These are phyloP conservation scores for Forficula auricularia DNA, from an alignment of 1,140 invertebrate genomes.

Conservation along the genomic window DNA sequence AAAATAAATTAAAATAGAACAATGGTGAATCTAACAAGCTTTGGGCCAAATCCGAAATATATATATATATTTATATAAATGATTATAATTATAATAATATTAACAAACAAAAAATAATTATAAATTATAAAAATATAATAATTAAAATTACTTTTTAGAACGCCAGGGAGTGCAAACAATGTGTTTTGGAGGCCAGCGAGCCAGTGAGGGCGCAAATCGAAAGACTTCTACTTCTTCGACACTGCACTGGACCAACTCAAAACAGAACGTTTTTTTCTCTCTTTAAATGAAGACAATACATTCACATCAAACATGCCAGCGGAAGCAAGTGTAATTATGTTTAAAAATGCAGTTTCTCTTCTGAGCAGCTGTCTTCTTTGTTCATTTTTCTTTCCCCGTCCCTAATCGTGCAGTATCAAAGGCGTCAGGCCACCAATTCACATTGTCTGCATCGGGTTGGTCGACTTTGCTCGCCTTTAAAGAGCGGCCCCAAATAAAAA, in stretches of 20 bases:
- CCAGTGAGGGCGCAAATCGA: constrained; percentile 1
- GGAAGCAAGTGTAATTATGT: not conserved
- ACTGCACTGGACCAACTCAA: not conserved
- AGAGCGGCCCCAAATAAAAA: too few relatives aligned
- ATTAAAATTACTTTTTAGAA: not conserved
- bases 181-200: constrained; percentile 21
- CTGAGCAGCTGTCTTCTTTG: not conserved
- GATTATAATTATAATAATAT: too few relatives aligned
- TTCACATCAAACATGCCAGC: constrained; percentile 4
- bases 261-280: too few relatives aligned
- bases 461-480: too few relatives aligned
- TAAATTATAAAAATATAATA: too few relatives aligned
- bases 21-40: too few relatives aligned
- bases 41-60: too few relatives aligned
- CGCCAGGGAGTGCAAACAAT: constrained; percentile 22
- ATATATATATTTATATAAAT: too few relatives aligned
- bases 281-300: constrained; percentile 4
- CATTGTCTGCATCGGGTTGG: constrained; percentile 31
- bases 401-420: too few relatives aligned
- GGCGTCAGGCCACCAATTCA: constrained; percentile 32
- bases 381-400: constrained; percentile 5
- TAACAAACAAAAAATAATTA: too few relatives aligned
- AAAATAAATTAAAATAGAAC: too few relatives aligned
- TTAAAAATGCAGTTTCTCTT: not conserved
- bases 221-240: not conserved